These are phyloP conservation scores for Jaculus jaculus DNA, from an alignment of 2,113 vertebrate species.

Conservation along the genomic window DNA sequence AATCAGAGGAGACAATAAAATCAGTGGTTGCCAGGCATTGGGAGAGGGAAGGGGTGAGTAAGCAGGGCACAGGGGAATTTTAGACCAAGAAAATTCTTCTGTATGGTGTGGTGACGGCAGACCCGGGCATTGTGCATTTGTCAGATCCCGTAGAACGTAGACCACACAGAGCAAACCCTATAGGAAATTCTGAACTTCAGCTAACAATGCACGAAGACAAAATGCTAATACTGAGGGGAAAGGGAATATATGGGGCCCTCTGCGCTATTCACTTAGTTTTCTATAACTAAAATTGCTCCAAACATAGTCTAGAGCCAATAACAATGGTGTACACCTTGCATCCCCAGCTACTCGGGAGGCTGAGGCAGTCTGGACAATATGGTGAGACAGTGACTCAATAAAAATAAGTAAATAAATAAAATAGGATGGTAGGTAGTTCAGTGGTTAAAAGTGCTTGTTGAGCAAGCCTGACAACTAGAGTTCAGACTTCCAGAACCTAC, in stretches of 20 bases:
- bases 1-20: neutral
- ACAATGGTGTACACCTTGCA: neutral
- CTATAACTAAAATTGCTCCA: conserved; percentile 1
- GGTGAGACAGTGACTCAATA: neutral
- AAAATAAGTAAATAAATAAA: neutral
- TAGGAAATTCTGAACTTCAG: neutral
- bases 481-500: no score
- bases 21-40: neutral
- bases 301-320: neutral
- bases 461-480: no score
- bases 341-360: neutral
- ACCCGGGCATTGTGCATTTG: neutral
- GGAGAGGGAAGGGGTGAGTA: neutral
- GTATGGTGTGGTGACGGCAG: neutral
- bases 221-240: neutral
- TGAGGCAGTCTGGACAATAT: neutral
- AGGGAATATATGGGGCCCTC: neutral
- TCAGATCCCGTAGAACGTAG: neutral
- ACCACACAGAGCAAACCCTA: neutral
- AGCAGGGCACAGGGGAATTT: neutral
- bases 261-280: neutral
- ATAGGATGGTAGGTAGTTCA: no score
- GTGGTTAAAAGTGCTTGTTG: no score
- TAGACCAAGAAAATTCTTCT: neutral
- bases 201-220: neutral